Evolutionary conservation across 2,797 vertebrate genomes (phyloP), one percentile per base, ranked within the genome.

Genomic region (Pseudotriccus pelzelni): DNA sequence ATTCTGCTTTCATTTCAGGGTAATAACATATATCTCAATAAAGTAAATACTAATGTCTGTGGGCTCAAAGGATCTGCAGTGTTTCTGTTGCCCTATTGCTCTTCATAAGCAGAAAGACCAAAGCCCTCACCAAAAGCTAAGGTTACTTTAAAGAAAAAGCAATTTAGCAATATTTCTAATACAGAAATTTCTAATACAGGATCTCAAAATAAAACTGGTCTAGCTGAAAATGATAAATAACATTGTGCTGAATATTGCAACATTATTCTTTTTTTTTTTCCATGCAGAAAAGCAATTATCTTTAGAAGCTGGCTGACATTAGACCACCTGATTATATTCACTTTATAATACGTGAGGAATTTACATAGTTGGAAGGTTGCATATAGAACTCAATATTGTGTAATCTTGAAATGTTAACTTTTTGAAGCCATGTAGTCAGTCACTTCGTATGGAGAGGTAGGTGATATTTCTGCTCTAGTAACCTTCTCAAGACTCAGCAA

Each of bases 371-470:
- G 41, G 76, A 93, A 88, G 44, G 32, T 36, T 91, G 76, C 43
- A 56, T 37, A 39, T 59, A 73, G 69, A 90, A 84, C 59, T 88
- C 87, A 63, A 19, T 81, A 69, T 90, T 84, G 50, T 78, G 55
- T 95, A 86, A 93, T 93, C 89, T 87, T 78, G 60, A 86, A 96
- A 93, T 79, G 73, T 84, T 94, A 91, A 92, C 91, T 91, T 96
- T 96, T 92, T 91, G 87, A 84, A 94, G 59, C 50, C 55, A 32
- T 78, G 73, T 69, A 91, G 83, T 90, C 72, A 91, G 83, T 90
- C 72, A 78, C 66, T 93, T 76, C 92, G 20, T 69, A 67, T 64
- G 72, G 60, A 91, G 84, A 34, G 58, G 24, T 43, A 70, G 69
- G 78, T 88, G 63, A 96, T 91, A 73, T 94, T 96, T 95, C 94